phyloP scores from a whole-genome alignment of 2,113 vertebrate genomes.

The Nerophis lumbriciformis region DNA sequence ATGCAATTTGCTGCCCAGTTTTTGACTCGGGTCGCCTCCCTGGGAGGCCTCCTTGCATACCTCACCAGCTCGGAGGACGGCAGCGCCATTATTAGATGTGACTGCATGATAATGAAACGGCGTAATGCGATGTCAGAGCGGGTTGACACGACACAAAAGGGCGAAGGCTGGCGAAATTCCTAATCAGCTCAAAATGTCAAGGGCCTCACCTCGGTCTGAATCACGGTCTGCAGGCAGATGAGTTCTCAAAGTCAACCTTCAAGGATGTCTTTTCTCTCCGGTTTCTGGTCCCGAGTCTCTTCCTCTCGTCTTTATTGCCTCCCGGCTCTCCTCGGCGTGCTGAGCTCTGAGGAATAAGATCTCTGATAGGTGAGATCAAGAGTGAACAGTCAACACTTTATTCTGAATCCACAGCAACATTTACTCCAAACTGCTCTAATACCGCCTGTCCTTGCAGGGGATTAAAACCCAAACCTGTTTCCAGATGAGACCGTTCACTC shows the following conservation, averaged over 20 bases:
- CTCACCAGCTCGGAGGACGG: constrained; percentile 44
- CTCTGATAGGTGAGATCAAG: not conserved
- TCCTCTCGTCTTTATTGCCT: constrained; percentile 3
- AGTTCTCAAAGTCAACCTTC: constrained; percentile 45
- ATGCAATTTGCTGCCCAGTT: constrained; percentile 70
- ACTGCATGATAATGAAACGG: constrained; percentile 70
- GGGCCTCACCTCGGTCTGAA: constrained; percentile 59
- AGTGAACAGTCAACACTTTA: not conserved
- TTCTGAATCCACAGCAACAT: not conserved
- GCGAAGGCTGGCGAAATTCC: constrained; percentile 62
- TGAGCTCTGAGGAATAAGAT: constrained; percentile 2
- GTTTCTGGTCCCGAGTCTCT: constrained; percentile 29
- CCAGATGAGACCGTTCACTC: too few relatives aligned
- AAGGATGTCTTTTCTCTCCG: constrained; percentile 42
- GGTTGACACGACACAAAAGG: constrained; percentile 64
- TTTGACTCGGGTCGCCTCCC: constrained; percentile 50
- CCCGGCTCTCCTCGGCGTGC: constrained; percentile 9
- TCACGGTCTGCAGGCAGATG: constrained; percentile 47
- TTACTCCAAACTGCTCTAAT: not conserved
- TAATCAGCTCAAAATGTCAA: constrained; percentile 73
- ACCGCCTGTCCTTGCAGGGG: not conserved
- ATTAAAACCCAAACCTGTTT: not conserved
- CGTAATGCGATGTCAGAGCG: constrained; percentile 66
- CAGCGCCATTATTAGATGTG: constrained; percentile 60
- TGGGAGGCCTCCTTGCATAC: constrained; percentile 38